Evolutionary conservation across 2,113 vertebrate species (phyloP).

Genomic region (Apistogramma diplotaenia): DNA sequence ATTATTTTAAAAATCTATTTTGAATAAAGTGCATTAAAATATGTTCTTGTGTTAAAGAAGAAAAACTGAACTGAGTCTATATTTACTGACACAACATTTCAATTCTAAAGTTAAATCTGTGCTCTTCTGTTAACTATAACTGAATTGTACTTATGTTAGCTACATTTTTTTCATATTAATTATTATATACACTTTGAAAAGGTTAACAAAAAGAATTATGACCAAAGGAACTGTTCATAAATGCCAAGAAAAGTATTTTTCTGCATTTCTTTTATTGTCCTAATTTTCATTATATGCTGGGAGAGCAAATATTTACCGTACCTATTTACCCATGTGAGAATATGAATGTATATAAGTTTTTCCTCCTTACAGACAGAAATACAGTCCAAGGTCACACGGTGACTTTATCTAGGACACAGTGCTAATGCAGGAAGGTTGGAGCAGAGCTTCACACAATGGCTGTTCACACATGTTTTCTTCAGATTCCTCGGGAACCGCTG

Average conservation of each 20-base stretch:
- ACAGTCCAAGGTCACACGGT: constrained; percentile 68
- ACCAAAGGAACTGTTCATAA: not conserved
- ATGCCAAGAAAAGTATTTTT: too few relatives aligned
- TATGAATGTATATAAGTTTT: not conserved
- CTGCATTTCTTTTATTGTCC: not conserved
- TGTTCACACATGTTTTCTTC: constrained; percentile 27
- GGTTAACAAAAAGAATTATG: too few relatives aligned
- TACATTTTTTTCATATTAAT: too few relatives aligned
- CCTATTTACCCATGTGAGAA: not conserved
- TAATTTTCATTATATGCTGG: not conserved
- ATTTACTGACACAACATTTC: not conserved
- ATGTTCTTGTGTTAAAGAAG: too few relatives aligned
- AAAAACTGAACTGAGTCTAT: not conserved
- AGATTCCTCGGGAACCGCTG: constrained; percentile 6
- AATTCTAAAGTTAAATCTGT: too few relatives aligned
- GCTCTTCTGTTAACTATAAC: too few relatives aligned
- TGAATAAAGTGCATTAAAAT: too few relatives aligned
- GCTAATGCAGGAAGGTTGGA: constrained; percentile 48
- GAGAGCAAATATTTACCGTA: not conserved
- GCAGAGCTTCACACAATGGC: constrained; percentile 41
- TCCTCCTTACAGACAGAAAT: constrained; percentile 22
- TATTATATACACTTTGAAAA: too few relatives aligned
- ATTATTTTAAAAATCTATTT: too few relatives aligned
- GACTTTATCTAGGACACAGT: constrained; percentile 44
- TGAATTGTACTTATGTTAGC: too few relatives aligned